Percentiles rank a stretch among this genome's conserved stretches.
Evolutionary conservation across 2,888 invertebrate genomes (phyloP).

Genomic region (Morpho deidamia): DNA sequence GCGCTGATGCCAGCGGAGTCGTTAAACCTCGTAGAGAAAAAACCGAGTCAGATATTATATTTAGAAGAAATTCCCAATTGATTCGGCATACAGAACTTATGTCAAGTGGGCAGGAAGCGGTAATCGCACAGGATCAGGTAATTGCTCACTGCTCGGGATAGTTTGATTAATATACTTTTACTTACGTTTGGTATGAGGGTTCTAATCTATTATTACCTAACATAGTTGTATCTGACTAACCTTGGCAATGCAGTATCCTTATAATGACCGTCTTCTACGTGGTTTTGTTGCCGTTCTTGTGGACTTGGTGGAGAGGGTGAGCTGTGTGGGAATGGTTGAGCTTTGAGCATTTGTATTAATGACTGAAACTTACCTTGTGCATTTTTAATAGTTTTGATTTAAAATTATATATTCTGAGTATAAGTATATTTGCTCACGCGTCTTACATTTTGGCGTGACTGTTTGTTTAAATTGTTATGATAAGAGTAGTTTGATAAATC

Average conservation of each 20-base stretch:
- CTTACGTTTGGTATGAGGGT: slow-evolving; percentile 70
- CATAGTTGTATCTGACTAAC: slow-evolving; percentile 47
- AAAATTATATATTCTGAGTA: slow-evolving; percentile 9
- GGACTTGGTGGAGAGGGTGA: slow-evolving; percentile 38
- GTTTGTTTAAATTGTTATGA: slow-evolving; percentile 1
- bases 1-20: slow-evolving; percentile 55
- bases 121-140: slow-evolving; percentile 76
- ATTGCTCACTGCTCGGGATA: slow-evolving; percentile 68
- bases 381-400: slow-evolving; percentile 10
- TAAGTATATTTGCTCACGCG: slow-evolving; percentile 54
- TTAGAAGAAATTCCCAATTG: slow-evolving; percentile 78
- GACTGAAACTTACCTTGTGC: slow-evolving; percentile 7
- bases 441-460: slow-evolving; percentile 73
- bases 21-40: slow-evolving; percentile 89
- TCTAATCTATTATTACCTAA: slow-evolving; percentile 48
- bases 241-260: slow-evolving; percentile 39
- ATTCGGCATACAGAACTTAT: slow-evolving; percentile 63
- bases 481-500: background rate
- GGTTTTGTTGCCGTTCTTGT: slow-evolving; percentile 45
- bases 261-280: slow-evolving; percentile 38
- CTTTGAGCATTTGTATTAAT: slow-evolving; percentile 9
- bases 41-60: slow-evolving; percentile 92
- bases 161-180: slow-evolving; percentile 59
- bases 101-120: slow-evolving; percentile 75
- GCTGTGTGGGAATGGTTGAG: slow-evolving; percentile 32